These are phyloP conservation scores for Holocentrus rufus DNA, from an alignment of 2,797 vertebrate species.

Conservation along the genomic window DNA sequence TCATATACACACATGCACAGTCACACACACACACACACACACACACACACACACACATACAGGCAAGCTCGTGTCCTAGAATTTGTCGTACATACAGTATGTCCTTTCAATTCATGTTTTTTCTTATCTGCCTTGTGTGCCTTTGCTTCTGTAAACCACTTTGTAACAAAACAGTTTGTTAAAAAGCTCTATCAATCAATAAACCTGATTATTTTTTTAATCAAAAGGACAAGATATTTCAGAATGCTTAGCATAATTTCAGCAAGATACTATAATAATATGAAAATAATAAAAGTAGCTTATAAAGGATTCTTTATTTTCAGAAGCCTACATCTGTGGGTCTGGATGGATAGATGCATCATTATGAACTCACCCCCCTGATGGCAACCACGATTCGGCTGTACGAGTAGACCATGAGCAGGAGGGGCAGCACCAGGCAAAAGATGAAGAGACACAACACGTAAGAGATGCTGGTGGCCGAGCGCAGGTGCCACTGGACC, in stretches of 20 bases:
- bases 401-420: conserved; percentile 83
- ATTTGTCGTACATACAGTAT: neutral
- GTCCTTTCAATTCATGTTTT: neutral
- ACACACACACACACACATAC: no score
- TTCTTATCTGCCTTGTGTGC: neutral
- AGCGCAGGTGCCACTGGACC: conserved; percentile 82
- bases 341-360: neutral
- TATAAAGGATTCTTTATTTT: neutral
- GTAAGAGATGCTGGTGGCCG: conserved; percentile 77
- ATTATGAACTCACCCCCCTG: conserved; percentile 74
- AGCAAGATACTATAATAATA: neutral
- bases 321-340: neutral
- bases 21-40: no score
- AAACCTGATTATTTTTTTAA: neutral
- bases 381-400: conserved; percentile 78
- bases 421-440: conserved; percentile 83
- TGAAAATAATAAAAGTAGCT: no score
- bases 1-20: no score
- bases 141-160: no score
- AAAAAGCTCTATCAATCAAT: neutral
- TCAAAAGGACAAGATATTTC: neutral
- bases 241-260: neutral
- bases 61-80: neutral
- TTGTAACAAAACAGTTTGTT: neutral
- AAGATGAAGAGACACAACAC: conserved; percentile 86